Conservation (phyloP, 2,888 invertebrate genomes). For the Aspidiotus destructor region DNA sequence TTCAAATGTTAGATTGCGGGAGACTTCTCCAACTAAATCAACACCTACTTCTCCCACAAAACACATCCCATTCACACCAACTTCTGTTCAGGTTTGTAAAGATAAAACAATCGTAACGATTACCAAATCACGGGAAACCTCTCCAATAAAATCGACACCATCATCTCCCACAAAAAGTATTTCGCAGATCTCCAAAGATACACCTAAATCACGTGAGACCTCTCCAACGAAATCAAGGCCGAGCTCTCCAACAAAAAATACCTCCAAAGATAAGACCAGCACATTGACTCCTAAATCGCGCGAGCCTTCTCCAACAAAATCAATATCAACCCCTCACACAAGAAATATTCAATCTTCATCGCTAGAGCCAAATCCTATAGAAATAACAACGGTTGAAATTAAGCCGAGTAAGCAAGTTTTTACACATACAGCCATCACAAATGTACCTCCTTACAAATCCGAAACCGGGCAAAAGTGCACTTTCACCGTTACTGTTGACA, state of each 20-base stretch:
- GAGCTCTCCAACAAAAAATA: background rate
- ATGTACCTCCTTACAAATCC: background rate
- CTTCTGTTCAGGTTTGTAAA: no score
- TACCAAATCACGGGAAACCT: background rate
- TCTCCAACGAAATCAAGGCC: background rate
- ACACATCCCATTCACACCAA: background rate
- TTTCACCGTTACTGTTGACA: background rate
- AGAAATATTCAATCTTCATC: background rate
- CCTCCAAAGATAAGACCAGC: no score
- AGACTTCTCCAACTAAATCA: background rate
- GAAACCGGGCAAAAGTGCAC: background rate
- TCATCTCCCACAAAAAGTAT: background rate
- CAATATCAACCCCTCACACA: background rate
- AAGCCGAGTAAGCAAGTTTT: constrained; percentile 15
- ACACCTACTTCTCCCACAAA: background rate
- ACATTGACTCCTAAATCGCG: background rate
- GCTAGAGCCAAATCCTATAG: background rate
- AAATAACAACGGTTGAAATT: constrained; percentile 17
- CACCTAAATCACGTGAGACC: background rate
- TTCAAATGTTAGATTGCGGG: no score
- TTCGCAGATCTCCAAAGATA: background rate
- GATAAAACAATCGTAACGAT: background rate
- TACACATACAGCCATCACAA: constrained; percentile 16
- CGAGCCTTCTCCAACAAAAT: background rate
- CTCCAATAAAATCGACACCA: background rate